Percentiles rank a stretch among this genome's conserved stretches.
Evolutionary conservation across 2,888 invertebrate species (phyloP).

Genomic region (Reticulitermes lucifugus): DNA sequence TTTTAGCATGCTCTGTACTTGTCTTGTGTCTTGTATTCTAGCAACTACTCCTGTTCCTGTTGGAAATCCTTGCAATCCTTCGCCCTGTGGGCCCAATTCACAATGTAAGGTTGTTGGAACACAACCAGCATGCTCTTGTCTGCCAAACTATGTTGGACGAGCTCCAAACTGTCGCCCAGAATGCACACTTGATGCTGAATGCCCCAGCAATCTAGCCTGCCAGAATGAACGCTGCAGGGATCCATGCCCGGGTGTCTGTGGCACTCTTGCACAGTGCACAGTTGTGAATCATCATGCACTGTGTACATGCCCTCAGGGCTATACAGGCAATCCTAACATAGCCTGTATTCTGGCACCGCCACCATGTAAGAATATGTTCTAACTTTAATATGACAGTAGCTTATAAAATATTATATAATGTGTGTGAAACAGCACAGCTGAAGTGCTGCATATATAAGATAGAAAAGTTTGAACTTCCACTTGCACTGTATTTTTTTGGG

Average conservation of each 20-base stretch:
- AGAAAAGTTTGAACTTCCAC: not conserved
- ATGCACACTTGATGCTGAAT: conserved; percentile 84
- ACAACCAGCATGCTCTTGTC: conserved; percentile 88
- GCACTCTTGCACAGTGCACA: conserved; percentile 82
- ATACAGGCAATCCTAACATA: conserved; percentile 79
- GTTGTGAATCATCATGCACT: conserved; percentile 87
- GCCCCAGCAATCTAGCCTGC: conserved; percentile 84
- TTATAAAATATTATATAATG: too few species aligned
- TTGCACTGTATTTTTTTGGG: too few species aligned
- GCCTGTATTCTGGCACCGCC: conserved; percentile 65
- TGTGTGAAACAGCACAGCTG: too few species aligned
- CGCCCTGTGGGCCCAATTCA: conserved; percentile 87
- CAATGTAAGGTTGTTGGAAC: conserved; percentile 83
- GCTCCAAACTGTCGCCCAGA: conserved; percentile 90
- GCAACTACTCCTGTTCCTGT: conserved; percentile 59
- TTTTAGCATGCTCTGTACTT: conserved; percentile 29
- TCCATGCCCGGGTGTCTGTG: conserved; percentile 85
- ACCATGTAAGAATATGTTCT: conserved; percentile 59
- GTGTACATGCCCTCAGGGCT: conserved; percentile 86
- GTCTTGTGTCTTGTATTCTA: conserved; percentile 37
- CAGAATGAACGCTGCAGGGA: conserved; percentile 84
- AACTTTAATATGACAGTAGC: not conserved
- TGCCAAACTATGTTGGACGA: conserved; percentile 82
- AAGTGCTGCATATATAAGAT: not conserved
- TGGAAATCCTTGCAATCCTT: conserved; percentile 80